Conservation (phyloP, 2,797 vertebrate species). For the Tinamus major region DNA sequence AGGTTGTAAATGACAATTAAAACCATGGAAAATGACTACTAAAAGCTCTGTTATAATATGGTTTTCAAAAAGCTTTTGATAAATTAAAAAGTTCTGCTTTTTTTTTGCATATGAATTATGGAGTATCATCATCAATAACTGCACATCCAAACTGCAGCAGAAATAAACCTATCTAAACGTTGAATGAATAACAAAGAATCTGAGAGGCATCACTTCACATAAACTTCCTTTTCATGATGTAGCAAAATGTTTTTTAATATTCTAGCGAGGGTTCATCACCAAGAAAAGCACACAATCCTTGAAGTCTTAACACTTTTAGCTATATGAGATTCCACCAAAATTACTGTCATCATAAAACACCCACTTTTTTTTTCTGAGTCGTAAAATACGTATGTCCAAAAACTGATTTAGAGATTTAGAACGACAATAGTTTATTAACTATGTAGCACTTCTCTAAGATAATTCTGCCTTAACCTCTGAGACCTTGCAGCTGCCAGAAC, state of each 20-base stretch:
- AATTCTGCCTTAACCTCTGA: constrained; percentile 41
- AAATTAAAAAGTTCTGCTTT: background rate
- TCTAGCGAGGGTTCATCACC: background rate
- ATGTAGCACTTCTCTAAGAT: constrained; percentile 35
- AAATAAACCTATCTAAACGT: background rate
- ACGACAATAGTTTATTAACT: constrained; percentile 56
- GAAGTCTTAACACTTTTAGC: constrained; percentile 33
- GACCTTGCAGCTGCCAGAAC: constrained; percentile 37
- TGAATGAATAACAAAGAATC: background rate
- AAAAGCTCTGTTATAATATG: background rate
- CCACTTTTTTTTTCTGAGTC: constrained; percentile 45
- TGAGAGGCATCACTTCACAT: background rate
- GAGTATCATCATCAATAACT: background rate
- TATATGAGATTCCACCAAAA: constrained; percentile 33
- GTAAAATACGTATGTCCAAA: constrained; percentile 33
- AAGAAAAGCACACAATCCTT: background rate
- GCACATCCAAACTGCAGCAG: background rate
- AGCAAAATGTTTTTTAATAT: background rate
- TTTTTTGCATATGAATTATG: background rate
- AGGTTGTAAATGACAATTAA: background rate
- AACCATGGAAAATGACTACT: background rate
- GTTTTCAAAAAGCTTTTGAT: background rate
- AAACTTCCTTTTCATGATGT: background rate
- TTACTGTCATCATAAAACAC: constrained; percentile 60
- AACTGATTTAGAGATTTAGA: constrained; percentile 38